A percentile compares a stretch with the other conserved stretches of the same genome.
Conservation (phyloP, 2,797 vertebrate genomes). For the Meriones psammophilus region DNA sequence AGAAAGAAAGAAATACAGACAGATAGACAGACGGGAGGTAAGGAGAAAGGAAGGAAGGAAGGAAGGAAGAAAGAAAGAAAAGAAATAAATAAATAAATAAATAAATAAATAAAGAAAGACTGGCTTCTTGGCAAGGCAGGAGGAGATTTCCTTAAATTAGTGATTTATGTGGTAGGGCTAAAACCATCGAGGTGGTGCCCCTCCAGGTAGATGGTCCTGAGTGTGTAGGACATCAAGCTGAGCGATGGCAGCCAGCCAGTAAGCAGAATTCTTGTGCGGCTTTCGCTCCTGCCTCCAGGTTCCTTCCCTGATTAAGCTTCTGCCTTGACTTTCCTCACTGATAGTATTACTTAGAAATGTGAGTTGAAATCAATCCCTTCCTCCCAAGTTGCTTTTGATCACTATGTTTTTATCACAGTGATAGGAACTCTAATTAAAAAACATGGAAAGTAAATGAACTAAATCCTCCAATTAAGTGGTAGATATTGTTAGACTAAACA, state of each 20-base stretch:
- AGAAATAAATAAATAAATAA: too few relatives aligned
- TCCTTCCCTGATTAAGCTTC: too few relatives aligned
- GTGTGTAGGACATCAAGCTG: not conserved
- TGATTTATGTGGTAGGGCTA: not conserved
- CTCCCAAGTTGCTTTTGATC: not conserved
- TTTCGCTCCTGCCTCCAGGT: not conserved
- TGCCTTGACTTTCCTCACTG: not conserved
- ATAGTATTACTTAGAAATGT: not conserved
- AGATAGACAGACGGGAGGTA: too few relatives aligned
- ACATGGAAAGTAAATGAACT: not conserved
- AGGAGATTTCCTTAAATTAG: not conserved
- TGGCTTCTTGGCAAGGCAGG: not conserved
- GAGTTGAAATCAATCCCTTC: not conserved
- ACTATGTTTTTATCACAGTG: not conserved
- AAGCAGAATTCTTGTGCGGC: not conserved
- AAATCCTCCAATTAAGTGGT: not conserved
- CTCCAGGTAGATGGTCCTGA: not conserved
- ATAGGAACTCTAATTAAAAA: not conserved
- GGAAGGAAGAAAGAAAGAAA: not conserved
- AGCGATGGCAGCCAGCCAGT: too few relatives aligned
- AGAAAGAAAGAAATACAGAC: too few relatives aligned
- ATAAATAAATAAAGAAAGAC: too few relatives aligned
- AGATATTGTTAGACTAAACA: not conserved
- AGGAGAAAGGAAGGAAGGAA: too few relatives aligned
- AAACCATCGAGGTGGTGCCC: too few relatives aligned